Base-by-base conservation (phyloP, 2,888 invertebrate genomes). In the Nomada ruficornis region DNA sequence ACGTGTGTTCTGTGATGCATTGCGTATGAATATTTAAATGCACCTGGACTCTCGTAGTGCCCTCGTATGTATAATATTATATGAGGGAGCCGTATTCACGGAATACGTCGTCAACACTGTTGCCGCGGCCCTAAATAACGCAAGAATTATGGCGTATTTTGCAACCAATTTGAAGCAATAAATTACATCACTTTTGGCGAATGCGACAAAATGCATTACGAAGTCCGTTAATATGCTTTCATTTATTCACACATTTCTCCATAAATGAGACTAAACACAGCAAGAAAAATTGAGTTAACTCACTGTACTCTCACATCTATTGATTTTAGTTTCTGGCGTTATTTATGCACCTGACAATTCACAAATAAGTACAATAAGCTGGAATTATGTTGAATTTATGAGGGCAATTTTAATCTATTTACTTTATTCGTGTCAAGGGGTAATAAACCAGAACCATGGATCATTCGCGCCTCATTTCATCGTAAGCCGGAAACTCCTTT, bases 111-210 rank as follows among this genome's bases (percentile, higher is more conserved):
- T 88, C 90, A 86, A 88, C 87, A 79, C 83, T 72, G 63, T 70
- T 74, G 76, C 63, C 23, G 52, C 59, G 44, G 54, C 59, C 74
- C 47, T 86, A 86, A 86, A 86, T 88, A 63, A 68, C 62, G 20
- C n/a, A 62, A 88, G 89, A 91, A 83, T 91, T 89, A 88, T 85
- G 78, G 80, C 83, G 78, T 88, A 85, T 86, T 86, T 90, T 89
- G 86, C 85, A 85, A 89, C 88, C 88, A 88, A 89, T 89, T 90
- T 90, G 68, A 87, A 82, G 88, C 80, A 82, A 90, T 89, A 90
- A 90, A 90, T 91, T 88, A 88, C 68, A 77, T 54, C 73, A 77
- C 75, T 65, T 80, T n/a, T 70, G 68, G 73, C 29, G 69, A 68
- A 62, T 74, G 65, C 55, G 68, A 72, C 77, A 81, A 75, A 68